phyloP scores from a whole-genome alignment of 2,113 vertebrate species.

The Chloroceryle aenea region DNA sequence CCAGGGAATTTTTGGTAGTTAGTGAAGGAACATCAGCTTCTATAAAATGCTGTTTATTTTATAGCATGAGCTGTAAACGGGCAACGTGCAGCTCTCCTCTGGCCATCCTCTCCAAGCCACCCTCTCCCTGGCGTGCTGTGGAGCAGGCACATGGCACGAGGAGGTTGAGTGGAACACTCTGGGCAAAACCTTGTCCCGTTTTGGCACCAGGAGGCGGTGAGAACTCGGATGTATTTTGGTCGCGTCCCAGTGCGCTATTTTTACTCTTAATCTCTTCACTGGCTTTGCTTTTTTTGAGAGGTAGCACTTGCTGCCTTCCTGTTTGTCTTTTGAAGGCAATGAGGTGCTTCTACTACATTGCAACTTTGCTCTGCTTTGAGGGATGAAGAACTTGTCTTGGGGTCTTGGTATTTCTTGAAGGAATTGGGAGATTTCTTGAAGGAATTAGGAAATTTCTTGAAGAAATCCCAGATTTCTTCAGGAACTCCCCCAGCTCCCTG shows the following conservation, averaged over 20 bases:
- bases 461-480: too few relatives aligned
- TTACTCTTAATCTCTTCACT: not conserved
- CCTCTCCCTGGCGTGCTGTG: fast-evolving
- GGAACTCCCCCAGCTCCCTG: too few relatives aligned
- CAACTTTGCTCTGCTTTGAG: not conserved
- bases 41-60: not conserved
- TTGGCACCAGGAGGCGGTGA: not conserved
- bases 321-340: not conserved
- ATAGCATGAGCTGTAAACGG: not conserved
- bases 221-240: not conserved
- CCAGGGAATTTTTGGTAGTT: too few relatives aligned
- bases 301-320: not conserved
- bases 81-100: not conserved
- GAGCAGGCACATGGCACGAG: not conserved
- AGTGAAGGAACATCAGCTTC: not conserved
- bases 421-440: not conserved
- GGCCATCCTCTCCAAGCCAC: not conserved
- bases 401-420: too few relatives aligned
- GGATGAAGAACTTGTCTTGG: not conserved
- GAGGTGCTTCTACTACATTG: not conserved
- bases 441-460: too few relatives aligned
- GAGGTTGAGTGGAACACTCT: not conserved
- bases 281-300: not conserved
- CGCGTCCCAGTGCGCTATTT: not conserved
- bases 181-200: not conserved